Conservation (phyloP, 1,140 invertebrate genomes). For the Bombus ignitus region DNA sequence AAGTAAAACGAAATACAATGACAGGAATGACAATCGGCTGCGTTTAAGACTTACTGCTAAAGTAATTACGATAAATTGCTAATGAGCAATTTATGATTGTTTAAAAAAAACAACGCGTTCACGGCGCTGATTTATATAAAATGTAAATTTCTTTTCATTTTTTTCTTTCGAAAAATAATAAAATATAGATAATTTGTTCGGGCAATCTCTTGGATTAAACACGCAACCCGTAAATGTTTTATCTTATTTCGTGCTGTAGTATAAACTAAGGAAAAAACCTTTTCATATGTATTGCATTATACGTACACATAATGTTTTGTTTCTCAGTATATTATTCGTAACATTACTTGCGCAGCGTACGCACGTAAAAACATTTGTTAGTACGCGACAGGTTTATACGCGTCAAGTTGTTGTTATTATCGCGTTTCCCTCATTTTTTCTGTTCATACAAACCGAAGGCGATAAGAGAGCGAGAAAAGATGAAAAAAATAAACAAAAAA, state of each 20-base stretch:
- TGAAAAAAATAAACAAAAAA: neutral
- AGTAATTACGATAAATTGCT: constrained; percentile 28
- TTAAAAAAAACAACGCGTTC: constrained; percentile 22
- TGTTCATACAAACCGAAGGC: neutral
- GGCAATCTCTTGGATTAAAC: constrained; percentile 30
- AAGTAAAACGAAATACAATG: constrained; percentile 8
- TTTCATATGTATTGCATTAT: neutral
- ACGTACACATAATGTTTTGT: neutral
- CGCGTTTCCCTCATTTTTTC: neutral
- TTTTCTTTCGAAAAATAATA: constrained; percentile 44
- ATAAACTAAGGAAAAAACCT: neutral
- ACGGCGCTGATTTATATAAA: constrained; percentile 43
- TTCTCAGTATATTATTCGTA: neutral
- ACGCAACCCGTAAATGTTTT: constrained; percentile 19
- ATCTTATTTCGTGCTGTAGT: neutral
- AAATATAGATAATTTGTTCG: constrained; percentile 46
- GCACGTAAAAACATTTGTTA: neutral
- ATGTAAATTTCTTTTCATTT: constrained; percentile 21
- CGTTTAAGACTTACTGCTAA: constrained; percentile 52
- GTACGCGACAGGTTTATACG: neutral
- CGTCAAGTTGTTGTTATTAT: neutral
- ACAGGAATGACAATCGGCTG: constrained; percentile 18
- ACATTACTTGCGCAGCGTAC: neutral
- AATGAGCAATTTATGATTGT: constrained; percentile 1
- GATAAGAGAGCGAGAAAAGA: neutral